Evolutionary conservation across 2,888 invertebrate genomes (phyloP), one percentile per base, ranked within the genome.

Genomic region (Lasius platythorax): DNA sequence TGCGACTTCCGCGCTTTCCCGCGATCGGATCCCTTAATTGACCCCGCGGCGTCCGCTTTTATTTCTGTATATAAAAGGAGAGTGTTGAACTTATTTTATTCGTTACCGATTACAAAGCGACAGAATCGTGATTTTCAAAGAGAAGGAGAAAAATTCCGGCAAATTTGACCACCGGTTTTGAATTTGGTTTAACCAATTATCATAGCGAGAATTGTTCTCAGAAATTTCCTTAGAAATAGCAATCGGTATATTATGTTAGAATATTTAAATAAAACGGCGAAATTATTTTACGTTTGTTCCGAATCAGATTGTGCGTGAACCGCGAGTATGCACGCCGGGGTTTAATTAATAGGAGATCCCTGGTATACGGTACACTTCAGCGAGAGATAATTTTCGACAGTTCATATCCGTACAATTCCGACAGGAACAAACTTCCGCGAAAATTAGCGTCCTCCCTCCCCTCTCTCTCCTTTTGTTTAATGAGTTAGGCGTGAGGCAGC

Each of bases 1-100:
- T 87, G 90, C 74, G 85, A 88, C 90, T 90, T 88, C 88, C 89
- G 88, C 89, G 83, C 88, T 89, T 92, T 92, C 90, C 88, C 90
- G 79, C 74, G 50, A 50, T 40, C 50, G 33, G 3, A 0, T 37
- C 43, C 30, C 58, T 43, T 43, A 64, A 85, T 85, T 83, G 73
- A 85, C 37, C 28, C 18, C 70, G 53, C 50, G n/a, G 8, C 33
- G n/a, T 50, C 18, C 53, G 82, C 28, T 50, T 72, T 50, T n/a
- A 50, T 79, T 46, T 72, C 46, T 46, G 23, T 46, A n/a, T 70
- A 70, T 43, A 30, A 70, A 43, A 43, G 33, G 11, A 33, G 15
- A 68, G 12, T 30, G 30, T 58, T 3, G n/a, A 9, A 23, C 30
- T 67, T 23, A 23, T 33, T 70, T n/a, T 12, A 30, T 53, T 28